Evolutionary conservation across 1,140 invertebrate species (phyloP), one percentile per base, ranked within the genome.

Genomic region (Drosophila athabasca): DNA sequence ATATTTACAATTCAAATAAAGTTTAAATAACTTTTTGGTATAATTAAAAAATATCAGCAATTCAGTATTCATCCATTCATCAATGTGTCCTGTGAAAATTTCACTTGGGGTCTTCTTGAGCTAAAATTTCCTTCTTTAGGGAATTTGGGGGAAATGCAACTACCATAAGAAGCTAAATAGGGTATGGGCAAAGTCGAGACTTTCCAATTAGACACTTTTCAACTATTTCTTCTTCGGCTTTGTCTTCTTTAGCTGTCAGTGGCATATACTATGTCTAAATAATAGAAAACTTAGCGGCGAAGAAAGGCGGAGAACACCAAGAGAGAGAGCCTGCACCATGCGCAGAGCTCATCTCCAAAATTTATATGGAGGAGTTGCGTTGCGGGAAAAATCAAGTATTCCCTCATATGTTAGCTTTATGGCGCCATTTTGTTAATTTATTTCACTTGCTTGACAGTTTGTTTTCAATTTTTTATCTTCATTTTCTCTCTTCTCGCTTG

Each of bases 401-500:
- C 72, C 57, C 76, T 87, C 83, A 83, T 88, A 88, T 88, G 79
- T 87, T 88, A 83, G 79, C 79, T 88, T 88, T 88, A 88, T 83
- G 76, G 79, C 77, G 68, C 83, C 76, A 88, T 88, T 88, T 88
- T 82, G 79, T 88, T 88, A 88, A 88, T 88, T 88, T 88, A 88
- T 88, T 76, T 88, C 84, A 83, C 83, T 88, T 88, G 76, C 79
- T 79, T 88, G 83, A 88, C 83, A 88, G 83, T 88, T 89, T 87
- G 70, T 65, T 87, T 88, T 72, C 57, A 64, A 72, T 73, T 68
- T 72, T 72, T 71, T 75, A 41, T 46, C 58, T 49, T 62, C 22
- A 45, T 17, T 51, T 64, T 59, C 58, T 61, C 52, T 64, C 52
- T 67, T 70, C 55, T 39, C 58, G 51, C 71, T 61, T 39, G 62